These are phyloP conservation scores for Carcharodon carcharias DNA, from an alignment of 2,797 vertebrate genomes.

Conservation along the genomic window DNA sequence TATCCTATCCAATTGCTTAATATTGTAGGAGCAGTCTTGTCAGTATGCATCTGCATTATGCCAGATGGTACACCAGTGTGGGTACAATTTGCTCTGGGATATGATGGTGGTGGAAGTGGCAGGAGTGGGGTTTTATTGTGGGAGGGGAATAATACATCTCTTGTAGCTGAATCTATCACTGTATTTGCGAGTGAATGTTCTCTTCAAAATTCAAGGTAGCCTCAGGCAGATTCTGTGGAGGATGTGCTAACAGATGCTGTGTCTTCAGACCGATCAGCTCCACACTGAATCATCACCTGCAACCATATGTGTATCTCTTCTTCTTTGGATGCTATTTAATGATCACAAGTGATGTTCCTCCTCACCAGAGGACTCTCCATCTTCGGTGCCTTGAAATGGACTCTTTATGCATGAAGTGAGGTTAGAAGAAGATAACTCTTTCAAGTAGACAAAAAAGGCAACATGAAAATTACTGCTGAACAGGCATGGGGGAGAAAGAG, in stretches of 20 bases:
- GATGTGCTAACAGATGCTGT: not conserved
- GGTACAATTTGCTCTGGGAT: not conserved
- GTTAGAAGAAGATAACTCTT: not conserved
- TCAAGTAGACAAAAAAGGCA: not conserved
- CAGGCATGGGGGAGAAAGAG: not conserved
- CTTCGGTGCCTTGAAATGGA: not conserved
- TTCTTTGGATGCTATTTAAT: not conserved
- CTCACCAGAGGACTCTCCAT: not conserved
- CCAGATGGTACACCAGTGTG: not conserved
- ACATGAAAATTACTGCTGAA: not conserved
- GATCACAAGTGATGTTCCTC: not conserved
- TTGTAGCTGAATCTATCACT: not conserved
- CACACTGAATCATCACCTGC: not conserved
- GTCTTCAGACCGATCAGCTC: not conserved
- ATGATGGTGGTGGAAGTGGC: not conserved
- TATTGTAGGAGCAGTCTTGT: not conserved
- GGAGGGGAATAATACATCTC: not conserved
- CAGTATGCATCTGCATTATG: not conserved
- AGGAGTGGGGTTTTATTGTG: not conserved
- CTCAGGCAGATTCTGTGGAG: not conserved
- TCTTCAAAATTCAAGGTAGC: not conserved
- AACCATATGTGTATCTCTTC: not conserved
- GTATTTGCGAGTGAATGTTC: not conserved
- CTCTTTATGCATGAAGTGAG: not conserved
- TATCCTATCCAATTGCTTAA: not conserved